phyloP scores from a whole-genome alignment of 1,140 invertebrate species.

The Subanguina moxae region DNA sequence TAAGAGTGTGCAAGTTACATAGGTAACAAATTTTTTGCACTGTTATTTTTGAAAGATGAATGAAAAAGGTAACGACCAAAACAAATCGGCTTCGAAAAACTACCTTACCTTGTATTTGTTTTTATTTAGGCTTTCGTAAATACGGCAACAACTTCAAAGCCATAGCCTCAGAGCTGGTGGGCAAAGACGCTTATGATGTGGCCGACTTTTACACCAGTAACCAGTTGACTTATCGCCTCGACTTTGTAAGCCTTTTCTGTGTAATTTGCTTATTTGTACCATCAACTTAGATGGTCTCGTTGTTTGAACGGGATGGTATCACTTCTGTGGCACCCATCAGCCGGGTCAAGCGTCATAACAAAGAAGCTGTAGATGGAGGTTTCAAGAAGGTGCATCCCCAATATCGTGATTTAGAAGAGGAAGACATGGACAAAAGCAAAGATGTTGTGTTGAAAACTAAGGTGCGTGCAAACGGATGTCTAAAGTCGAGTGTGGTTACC shows the following conservation, averaged over 20 bases:
- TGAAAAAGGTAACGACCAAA: too few relatives aligned
- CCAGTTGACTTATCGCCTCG: neutral
- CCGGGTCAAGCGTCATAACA: neutral
- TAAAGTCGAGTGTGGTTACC: neutral
- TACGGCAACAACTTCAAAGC: neutral
- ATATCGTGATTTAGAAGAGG: neutral
- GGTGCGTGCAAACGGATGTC: neutral
- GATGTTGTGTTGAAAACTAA: neutral
- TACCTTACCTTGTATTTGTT: neutral
- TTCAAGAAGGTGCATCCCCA: neutral
- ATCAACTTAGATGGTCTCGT: neutral
- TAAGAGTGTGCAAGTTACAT: too few relatives aligned
- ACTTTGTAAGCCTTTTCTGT: neutral
- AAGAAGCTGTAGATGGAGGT: neutral
- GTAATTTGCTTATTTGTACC: neutral
- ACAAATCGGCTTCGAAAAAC: too few relatives aligned
- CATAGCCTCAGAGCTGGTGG: neutral
- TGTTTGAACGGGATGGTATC: neutral
- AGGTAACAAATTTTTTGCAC: too few relatives aligned
- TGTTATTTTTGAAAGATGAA: too few relatives aligned
- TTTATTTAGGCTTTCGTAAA: neutral
- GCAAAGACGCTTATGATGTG: conserved; percentile 1
- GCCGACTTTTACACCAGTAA: neutral
- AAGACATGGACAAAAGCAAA: conserved; percentile 2
- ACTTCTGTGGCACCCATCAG: neutral